Conservation (phyloP, 2,797 vertebrate species). For the Sebastes nivosus region DNA sequence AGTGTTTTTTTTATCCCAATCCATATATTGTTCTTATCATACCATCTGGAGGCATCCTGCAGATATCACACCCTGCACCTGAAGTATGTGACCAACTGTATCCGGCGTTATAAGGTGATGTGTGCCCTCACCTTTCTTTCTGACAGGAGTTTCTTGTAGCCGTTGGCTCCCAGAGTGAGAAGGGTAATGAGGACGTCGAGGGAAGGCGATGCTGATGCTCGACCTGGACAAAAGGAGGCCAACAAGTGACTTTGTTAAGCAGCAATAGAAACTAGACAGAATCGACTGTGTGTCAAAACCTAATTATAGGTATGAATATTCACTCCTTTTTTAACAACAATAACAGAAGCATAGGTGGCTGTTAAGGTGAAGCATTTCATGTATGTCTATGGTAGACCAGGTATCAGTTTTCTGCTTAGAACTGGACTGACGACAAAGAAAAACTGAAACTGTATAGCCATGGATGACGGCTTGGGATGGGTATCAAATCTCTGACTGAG, state of each 20-base stretch:
- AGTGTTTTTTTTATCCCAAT: background rate
- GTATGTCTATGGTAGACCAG: background rate
- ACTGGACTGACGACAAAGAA: too few relatives aligned
- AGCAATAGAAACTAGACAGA: background rate
- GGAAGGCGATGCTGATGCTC: slow-evolving; percentile 95
- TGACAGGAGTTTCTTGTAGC: slow-evolving; percentile 92
- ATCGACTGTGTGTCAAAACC: background rate
- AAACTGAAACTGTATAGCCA: background rate
- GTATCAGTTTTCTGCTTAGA: background rate
- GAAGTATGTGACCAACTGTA: background rate
- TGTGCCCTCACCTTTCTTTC: slow-evolving; percentile 90
- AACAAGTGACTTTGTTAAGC: slow-evolving; percentile 1
- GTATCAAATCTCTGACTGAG: background rate
- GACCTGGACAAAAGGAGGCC: slow-evolving; percentile 80
- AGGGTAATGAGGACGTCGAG: slow-evolving; percentile 96
- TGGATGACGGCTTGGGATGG: background rate
- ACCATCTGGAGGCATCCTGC: background rate
- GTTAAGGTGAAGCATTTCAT: background rate
- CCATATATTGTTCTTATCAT: background rate
- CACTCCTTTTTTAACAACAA: background rate
- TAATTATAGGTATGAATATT: background rate
- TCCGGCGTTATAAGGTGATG: background rate
- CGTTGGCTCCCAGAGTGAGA: slow-evolving; percentile 89
- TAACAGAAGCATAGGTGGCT: background rate
- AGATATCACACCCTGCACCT: background rate